Conservation (phyloP, 2,888 invertebrate genomes). For the Metallyticus violacea region DNA sequence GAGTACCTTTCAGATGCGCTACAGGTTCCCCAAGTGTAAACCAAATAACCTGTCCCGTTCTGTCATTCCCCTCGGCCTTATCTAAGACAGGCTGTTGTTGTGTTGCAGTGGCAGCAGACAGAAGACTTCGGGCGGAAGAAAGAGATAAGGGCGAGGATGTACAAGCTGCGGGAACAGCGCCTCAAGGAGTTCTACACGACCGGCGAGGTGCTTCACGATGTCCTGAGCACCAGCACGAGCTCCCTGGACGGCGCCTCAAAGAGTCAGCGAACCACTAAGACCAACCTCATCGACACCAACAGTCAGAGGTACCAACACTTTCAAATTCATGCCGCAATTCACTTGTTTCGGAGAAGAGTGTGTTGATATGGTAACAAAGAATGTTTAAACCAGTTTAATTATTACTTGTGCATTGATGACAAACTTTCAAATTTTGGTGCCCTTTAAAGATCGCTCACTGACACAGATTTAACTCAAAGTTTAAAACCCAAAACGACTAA, state of each 20-base stretch:
- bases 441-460: too few species aligned
- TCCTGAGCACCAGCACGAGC: conserved; percentile 36
- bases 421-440: too few species aligned
- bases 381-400: too few species aligned
- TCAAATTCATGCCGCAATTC: background rate
- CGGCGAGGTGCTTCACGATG: conserved; percentile 45
- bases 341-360: too few species aligned
- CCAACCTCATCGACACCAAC: conserved; percentile 62
- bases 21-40: too few species aligned
- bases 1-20: too few species aligned
- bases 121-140: conserved; percentile 83
- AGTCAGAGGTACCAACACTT: conserved; percentile 30
- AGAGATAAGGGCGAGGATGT: conserved; percentile 83
- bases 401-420: too few species aligned
- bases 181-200: conserved; percentile 69
- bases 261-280: conserved; percentile 37
- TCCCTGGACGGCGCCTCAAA: conserved; percentile 54
- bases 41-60: too few species aligned
- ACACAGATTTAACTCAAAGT: too few species aligned
- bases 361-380: too few species aligned
- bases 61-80: too few species aligned
- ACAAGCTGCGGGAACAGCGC: conserved; percentile 76
- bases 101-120: conserved; percentile 74
- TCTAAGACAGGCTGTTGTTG: too few species aligned
- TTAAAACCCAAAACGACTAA: conserved; percentile 15